Evolutionary conservation across 1,140 invertebrate genomes (phyloP), one percentile per base, ranked within the genome.

Genomic region (Archegozetes longisetosus): DNA sequence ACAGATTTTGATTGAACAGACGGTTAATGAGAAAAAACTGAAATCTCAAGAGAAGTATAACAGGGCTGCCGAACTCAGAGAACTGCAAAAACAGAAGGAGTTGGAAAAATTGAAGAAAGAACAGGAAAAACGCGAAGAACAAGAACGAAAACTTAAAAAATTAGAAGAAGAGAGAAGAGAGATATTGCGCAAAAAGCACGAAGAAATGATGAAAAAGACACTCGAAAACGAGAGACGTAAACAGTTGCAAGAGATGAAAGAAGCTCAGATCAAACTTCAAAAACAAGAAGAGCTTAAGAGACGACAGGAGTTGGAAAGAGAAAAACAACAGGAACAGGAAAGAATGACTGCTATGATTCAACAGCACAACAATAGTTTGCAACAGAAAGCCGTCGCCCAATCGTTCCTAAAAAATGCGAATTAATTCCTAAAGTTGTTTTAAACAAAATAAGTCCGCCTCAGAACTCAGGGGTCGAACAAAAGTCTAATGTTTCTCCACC

Each of bases 351-450:
- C 50, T 6, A 6, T 51, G 6, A 51, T 51, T 9, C 50, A 51
- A 26, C 50, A 51, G n/a, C 50, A 51, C 50, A 51, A 51, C 50
- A 51, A 26, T 20, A 51, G 50, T 25, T n/a, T 51, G 6, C 50
- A 51, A 26, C 50, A 51, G 20, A 51, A 51, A 51, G 50, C 50
- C 12, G 50, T 51, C 4, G 50, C 50, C 50, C 4, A 51, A 4
- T 51, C 50, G 13, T 51, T 51, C 50, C 4, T 20, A 51, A 51
- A n/a, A 51, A 51, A 40, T 40, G 32, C 17, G 32, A 40, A 40
- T 40, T 40, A 40, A 17, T 40, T 40, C 32, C 32, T 9, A 40
- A 40, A 40, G 32, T 40, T 40, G 32, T 40, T 17, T 9, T 40
- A 6, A 40, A 40, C 17, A 40, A 40, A 40, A 40, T 40, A 17